Evolutionary conservation across 1,140 invertebrate genomes (phyloP).

Genomic region (Polyergus mexicanus): DNA sequence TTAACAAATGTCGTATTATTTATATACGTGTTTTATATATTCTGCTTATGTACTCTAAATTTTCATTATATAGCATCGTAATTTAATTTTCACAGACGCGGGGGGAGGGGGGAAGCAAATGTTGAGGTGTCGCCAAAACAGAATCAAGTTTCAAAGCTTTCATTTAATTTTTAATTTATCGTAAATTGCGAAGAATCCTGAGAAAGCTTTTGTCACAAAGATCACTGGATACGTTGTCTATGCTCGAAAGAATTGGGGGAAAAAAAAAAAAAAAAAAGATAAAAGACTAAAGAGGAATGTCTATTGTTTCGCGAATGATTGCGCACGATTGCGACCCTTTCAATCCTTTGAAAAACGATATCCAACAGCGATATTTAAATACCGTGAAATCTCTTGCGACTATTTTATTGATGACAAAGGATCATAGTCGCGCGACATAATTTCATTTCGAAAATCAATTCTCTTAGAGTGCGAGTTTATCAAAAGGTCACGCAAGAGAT

Average conservation of each 20-base stretch:
- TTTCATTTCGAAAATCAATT: conserved; percentile 10
- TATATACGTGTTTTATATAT: neutral
- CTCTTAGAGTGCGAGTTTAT: neutral
- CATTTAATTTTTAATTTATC: conserved; percentile 32
- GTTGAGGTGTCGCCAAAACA: neutral
- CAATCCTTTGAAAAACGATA: neutral
- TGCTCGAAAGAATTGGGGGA: neutral
- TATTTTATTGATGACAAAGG: neutral
- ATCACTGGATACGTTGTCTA: neutral
- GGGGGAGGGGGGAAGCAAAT: neutral
- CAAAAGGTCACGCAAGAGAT: neutral
- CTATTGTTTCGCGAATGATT: neutral
- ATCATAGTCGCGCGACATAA: neutral
- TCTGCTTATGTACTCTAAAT: neutral
- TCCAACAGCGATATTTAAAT: conserved; percentile 2
- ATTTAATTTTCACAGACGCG: conserved; percentile 17
- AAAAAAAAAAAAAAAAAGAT: neutral
- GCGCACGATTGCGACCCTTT: neutral
- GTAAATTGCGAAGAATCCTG: conserved; percentile 10
- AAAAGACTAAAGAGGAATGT: neutral
- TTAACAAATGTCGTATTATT: neutral
- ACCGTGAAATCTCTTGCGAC: neutral
- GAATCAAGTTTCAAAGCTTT: conserved; percentile 35
- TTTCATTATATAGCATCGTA: neutral
- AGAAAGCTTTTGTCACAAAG: conserved; percentile 11